Base-by-base conservation (phyloP, 2,888 invertebrate genomes). In the Aporophyla lueneburgensis region DNA sequence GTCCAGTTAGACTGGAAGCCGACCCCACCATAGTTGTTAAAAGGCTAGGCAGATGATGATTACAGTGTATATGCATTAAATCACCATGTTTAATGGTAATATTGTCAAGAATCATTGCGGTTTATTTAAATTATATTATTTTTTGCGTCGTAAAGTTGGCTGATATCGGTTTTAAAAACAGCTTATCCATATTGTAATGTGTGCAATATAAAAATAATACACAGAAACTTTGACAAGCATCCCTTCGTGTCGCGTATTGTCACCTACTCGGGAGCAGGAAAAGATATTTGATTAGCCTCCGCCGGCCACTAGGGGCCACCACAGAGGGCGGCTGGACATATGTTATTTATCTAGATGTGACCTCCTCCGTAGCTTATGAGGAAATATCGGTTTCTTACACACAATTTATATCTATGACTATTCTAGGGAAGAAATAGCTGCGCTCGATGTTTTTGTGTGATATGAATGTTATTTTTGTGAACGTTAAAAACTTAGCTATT, bases 211-310 rank as follows among this genome's bases (percentile, higher is more conserved):
- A 61, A 70, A 79, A 76, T 49, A 79, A 63, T 24, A 12, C 66
- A n/a, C 1, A 53, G 76, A 89, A 33, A 90, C 88, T 92, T 95
- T 95, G 93, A 92, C 90, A 85, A 88, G 43, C 91, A 24, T 65
- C 74, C 80, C 40, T 79, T 16, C 71, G 77, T 91, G 93, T 93
- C 93, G 91, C 89, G 92, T 93, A 94, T 94, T 94, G 95, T 95
- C 95, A 94, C 93, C 92, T 91, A 93, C 90, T 92, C 89, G 87
- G 87, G 84, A 90, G 91, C 89, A 91, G 92, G 93, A 93, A 93
- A 95, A 95, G 90, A 95, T 95, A 96, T 96, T 96, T 95, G 96
- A 96, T 96, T 96, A 96, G 96, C 93, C 93, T 87, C 93, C 92
- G 88, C 91, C 91, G 93, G 89, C 91, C 93, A 87, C 92, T 87